phyloP scores from a whole-genome alignment of 2,888 invertebrate genomes.

The Orthosia incerta region DNA sequence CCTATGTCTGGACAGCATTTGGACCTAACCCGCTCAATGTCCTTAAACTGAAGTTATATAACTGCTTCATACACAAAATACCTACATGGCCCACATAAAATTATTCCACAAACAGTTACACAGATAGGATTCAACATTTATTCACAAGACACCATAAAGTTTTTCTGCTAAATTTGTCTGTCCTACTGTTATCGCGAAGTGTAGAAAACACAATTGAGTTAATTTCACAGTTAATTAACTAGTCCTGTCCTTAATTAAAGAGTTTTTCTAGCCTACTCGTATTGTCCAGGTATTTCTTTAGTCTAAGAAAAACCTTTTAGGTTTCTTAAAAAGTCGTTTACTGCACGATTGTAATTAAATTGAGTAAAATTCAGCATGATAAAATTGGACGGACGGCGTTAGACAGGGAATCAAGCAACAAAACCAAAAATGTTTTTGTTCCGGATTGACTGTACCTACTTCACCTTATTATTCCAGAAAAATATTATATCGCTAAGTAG shows the following conservation, averaged over 20 bases:
- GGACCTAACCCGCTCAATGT: too few species aligned
- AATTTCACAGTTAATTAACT: conserved; percentile 34
- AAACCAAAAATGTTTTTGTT: neutral
- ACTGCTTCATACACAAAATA: too few species aligned
- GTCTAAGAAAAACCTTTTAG: conserved; percentile 5
- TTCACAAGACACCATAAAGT: neutral
- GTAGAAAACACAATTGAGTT: conserved; percentile 24
- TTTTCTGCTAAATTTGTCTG: neutral
- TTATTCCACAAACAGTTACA: too few species aligned
- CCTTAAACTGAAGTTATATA: too few species aligned
- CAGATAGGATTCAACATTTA: neutral
- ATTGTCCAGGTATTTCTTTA: neutral
- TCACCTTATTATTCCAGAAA: too few species aligned
- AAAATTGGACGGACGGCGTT: neutral
- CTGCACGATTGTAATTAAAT: neutral
- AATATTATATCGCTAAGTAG: too few species aligned
- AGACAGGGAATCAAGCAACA: neutral
- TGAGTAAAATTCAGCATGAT: neutral
- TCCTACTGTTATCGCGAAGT: neutral
- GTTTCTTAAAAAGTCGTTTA: neutral
- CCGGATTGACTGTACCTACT: too few species aligned
- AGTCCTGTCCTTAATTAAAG: neutral
- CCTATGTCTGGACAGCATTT: too few species aligned
- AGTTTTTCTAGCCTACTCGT: conserved; percentile 13
- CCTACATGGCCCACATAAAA: too few species aligned